Percentiles rank a stretch among this genome's conserved stretches.
These are phyloP conservation scores for Lynx canadensis DNA, from an alignment of 2,113 vertebrate genomes.

Conservation along the genomic window DNA sequence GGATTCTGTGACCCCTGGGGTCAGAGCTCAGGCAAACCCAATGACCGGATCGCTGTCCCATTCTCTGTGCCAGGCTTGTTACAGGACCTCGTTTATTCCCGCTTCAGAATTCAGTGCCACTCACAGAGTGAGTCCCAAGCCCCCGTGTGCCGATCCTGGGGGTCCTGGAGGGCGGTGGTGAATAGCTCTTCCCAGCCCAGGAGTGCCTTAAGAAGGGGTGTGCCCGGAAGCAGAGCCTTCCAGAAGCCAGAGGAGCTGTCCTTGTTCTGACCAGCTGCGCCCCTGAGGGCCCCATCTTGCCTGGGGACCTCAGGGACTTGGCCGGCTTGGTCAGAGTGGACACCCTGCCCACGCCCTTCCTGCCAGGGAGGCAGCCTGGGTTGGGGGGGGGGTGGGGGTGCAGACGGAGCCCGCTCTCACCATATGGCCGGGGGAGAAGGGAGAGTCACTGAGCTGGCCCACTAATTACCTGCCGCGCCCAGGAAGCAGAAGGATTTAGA, in stretches of 20 bases:
- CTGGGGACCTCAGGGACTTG: background rate
- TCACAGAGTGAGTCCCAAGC: background rate
- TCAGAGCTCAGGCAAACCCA: background rate
- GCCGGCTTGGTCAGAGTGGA: background rate
- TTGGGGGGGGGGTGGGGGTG: background rate
- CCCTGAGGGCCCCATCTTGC: background rate
- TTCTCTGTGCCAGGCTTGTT: background rate
- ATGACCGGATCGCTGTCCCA: background rate
- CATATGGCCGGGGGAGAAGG: background rate
- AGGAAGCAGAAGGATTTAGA: slow-evolving; percentile 49
- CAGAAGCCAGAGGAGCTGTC: background rate
- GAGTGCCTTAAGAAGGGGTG: background rate
- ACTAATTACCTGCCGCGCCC: background rate
- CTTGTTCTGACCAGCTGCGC: background rate
- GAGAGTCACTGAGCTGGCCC: background rate
- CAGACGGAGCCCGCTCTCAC: background rate
- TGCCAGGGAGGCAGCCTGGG: background rate
- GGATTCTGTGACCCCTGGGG: background rate
- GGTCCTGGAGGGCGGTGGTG: no score
- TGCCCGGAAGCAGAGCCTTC: background rate
- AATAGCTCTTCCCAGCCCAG: background rate
- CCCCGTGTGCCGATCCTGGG: background rate
- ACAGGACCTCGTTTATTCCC: background rate
- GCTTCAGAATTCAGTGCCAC: background rate
- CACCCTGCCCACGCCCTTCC: background rate